Evolutionary conservation across 2,888 invertebrate species (phyloP), one percentile per base, ranked within the genome.

Genomic region (Muschampia staudingeri): DNA sequence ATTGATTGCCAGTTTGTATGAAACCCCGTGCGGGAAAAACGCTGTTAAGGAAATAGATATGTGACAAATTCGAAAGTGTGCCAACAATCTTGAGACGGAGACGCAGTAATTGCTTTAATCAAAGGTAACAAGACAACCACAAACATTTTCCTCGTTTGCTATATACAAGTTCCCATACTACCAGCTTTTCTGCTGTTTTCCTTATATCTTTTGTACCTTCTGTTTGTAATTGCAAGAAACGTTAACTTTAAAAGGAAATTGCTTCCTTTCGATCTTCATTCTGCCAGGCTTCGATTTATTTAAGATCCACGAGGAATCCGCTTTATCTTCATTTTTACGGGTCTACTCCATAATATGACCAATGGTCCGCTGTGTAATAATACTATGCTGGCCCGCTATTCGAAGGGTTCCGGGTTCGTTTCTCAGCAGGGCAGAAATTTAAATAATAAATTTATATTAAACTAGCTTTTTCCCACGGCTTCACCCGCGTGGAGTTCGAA

Each of bases 221-320:
- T 40, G 40, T 40, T 8, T 40, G 40, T 48, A 48, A 48, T 48
- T 48, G 16, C 16, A 6, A 16, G 52, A n/a, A 19, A 56, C n/a
- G 19, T 56, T 19, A 56, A 7, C n/a, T 56, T 19, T 19, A 56
- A 56, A 56, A 19, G 52, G 52, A 48, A 16, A 16, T 16, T 56
- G 52, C 52, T 56, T 56, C 6, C 52, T 56, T 56, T 56, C 52
- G 11, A 56, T 56, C 52, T 56, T 56, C 52, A 56, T 56, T 56
- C 19, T 4, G 52, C 8, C n/a, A 19, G 19, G n/a, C n/a, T 56
- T 56, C 7, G 52, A 56, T 56, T 19, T 19, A 56, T 56, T 7
- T n/a, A 56, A 7, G 14, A 48, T 14, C 11, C 52, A 2, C 7
- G 5, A 11, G 19, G 56, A 19, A 6, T 56, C 8, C 19, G 56